Evolutionary conservation across 2,797 vertebrate species (phyloP), one percentile per base, ranked within the genome.

Genomic region (Anisognathus igniventris): DNA sequence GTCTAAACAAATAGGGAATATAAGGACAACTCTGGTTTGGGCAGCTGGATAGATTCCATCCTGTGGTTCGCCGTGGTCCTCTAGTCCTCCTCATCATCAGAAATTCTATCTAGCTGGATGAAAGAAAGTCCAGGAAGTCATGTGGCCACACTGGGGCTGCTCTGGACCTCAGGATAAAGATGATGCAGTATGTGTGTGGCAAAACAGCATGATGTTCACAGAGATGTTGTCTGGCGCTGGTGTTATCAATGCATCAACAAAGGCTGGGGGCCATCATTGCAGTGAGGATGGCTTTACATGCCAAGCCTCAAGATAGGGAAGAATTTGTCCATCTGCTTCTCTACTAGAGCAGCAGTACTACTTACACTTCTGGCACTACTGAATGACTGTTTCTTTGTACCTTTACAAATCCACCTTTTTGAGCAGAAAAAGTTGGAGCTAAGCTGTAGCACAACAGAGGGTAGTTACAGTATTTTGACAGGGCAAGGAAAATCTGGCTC

Each of bases 71-170:
- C 22, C 25, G 16, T 75, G 10, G 14, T 58, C 6, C 42, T 66
- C 8, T 53, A 48, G 10, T 33, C n/a, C 12, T 78, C 9, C 25
- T 87, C 24, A 39, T 61, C 0, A 0, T 62, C 18, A 12, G 39
- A 86, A 93, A 27, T 64, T 42, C 27, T 65, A 6, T 39, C 19
- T 42, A n/a, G 24, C 48, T 50, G 21, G 47, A 61, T 1, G 0
- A 72, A 78, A 30, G 6, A 42, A 83, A 80, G 27, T 3, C 21
- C 48, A 57, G 27, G 27, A 84, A 74, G 7, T 18, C 23, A 3
- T 23, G 20, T 51, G 86, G 22, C 51, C 31, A 25, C 30, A 16
- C 6, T 70, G 40, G 37, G 53, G 25, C 33, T 47, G 6, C 53
- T 90, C 57, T 51, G 61, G 37, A 24, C 30, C 16, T 56, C 53